Evolutionary conservation across 2,888 invertebrate genomes (phyloP), one percentile per base, ranked within the genome.

Genomic region (Thymelicus acteon): DNA sequence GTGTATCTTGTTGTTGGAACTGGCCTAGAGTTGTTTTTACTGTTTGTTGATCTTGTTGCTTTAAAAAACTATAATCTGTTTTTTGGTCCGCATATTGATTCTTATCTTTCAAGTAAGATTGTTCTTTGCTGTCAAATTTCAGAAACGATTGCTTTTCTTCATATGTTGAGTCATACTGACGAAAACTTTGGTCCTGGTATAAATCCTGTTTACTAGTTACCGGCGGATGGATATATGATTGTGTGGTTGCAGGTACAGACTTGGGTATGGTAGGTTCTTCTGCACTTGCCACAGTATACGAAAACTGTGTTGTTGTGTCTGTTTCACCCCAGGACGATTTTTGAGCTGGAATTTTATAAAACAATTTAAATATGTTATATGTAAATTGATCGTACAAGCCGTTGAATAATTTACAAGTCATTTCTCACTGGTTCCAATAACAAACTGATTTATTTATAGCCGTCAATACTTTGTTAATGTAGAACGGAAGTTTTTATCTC

Each of bases 301-400:
- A 87, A 81, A 91, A 91, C 76, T 90, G 88, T 49, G 86, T 79
- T 71, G 83, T 79, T 71, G 81, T 83, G 72, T 93, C 93, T 49
- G 87, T 78, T 80, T 92, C 92, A 75, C 86, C 87, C 92, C 92
- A 93, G 75, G 91, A 79, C 67, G 91, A 78, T 82, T 92, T 92
- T 85, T 92, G 93, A 85, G 91, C 93, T 93, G 93, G 73, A 92
- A 93, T 75, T 77, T 86, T 84, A 78, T 84, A 87, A 67, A 87
- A 80, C 74, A 79, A 77, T 79, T 83, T 85, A 73, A 88, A 86
- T 77, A 88, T 73, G 75, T 81, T 82, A 73, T 78, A 79, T 7
- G 82, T 78, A 8, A 84, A 75, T 44, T 83, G 77, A 40, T 87
- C 83, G 78, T 87, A 91, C 61, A 88, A 75, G 74, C 72, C 76